Evolutionary conservation across 2,113 vertebrate species (phyloP), one percentile per base, ranked within the genome.

Genomic region (Cololabis saira): DNA sequence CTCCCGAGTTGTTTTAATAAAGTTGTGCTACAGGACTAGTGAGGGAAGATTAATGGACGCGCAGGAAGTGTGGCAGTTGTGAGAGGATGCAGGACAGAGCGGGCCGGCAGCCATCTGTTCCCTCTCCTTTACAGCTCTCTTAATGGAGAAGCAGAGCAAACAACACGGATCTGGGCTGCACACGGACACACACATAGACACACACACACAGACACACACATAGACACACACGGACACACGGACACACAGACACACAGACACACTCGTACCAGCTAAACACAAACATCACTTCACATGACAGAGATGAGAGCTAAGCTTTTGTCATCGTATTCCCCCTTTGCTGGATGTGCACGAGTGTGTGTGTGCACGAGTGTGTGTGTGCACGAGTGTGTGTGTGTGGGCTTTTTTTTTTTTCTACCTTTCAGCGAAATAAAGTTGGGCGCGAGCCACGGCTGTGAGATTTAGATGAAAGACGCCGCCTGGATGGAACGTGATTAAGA

Each of bases 41-140:
- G 94, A 94, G 93, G 89, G 95, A 98, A 98, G 97, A 98, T 99
- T 98, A 98, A 98, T 98, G 96, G 96, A 97, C 94, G 90, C 93
- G 91, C 92, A 94, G 93, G 91, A 95, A 95, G 90, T 77, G 92
- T 95, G 95, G 96, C 96, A 97, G 94, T 96, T 94, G 93, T 93
- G 92, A 95, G 93, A 93, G 94, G 95, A 95, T 92, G 91, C 94
- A 94, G 95, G 93, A 94, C 92, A 94, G 91, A 93, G 92, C 78
- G 93, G 95, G 93, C 93, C 91, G 95, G 94, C 92, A 92, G 93
- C 96, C 96, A 98, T 98, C 96, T 98, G 97, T 96, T 98, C 95
- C 87, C 93, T 92, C 90, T 91, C 94, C 94, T 94, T 94, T 95
- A 94, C 92, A 95, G 92, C 92, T 95, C 92, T 95, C 95, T 96